A percentile compares a stretch with the other conserved stretches of the same genome.
Evolutionary conservation across 1,140 invertebrate species (phyloP).

Genomic region (Semibalanus balanoides): DNA sequence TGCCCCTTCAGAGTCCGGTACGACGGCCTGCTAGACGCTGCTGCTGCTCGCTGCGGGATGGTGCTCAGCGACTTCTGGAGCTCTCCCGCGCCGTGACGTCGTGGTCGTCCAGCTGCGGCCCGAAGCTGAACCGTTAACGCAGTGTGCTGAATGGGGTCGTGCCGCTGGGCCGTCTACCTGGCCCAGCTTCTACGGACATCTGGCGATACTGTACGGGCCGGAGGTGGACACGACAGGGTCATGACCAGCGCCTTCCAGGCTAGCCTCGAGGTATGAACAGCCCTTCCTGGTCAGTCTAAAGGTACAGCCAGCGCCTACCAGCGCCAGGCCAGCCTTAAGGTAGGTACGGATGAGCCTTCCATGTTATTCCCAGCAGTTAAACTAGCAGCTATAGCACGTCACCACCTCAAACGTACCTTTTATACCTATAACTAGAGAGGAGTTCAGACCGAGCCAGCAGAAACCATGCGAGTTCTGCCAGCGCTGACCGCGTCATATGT

Average conservation of each 20-base stretch:
- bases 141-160: conserved; percentile 44
- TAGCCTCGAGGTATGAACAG: conserved; percentile 52
- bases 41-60: conserved; percentile 51
- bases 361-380: no score
- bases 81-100: conserved; percentile 36
- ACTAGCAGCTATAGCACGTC: no score
- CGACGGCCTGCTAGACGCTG: conserved; percentile 71
- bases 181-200: conserved; percentile 73
- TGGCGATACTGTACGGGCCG: conserved; percentile 73
- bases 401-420: no score
- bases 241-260: conserved; percentile 98
- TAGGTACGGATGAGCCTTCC: no score
- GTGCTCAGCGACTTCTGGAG: conserved; percentile 65
- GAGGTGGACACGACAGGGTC: conserved; percentile 74
- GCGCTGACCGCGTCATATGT: no score
- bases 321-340: no score
- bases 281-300: no score
- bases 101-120: conserved; percentile 36
- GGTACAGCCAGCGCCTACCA: no score
- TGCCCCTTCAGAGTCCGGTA: conserved; percentile 61
- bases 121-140: conserved; percentile 43
- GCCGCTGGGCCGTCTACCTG: conserved; percentile 57
- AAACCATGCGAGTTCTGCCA: no score
- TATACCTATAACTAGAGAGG: no score
- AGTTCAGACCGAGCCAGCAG: no score